These are phyloP conservation scores for Synanthedon myopaeformis DNA, from an alignment of 2,888 invertebrate species.

Conservation along the genomic window DNA sequence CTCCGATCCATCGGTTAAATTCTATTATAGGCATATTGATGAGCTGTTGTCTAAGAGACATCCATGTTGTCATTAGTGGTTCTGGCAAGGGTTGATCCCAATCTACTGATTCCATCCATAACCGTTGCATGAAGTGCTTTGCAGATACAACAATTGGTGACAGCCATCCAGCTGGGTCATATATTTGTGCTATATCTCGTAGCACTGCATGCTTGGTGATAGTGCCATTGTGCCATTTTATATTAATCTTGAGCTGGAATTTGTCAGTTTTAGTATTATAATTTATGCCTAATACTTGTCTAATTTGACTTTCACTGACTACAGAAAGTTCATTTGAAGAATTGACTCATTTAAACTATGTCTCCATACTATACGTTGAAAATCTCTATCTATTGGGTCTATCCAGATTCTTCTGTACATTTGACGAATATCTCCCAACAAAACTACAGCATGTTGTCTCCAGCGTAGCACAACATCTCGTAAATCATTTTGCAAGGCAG, in stretches of 20 bases:
- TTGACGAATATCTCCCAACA: not conserved
- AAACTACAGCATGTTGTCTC: not conserved
- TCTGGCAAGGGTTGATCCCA: not conserved
- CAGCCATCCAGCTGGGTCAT: conserved; percentile 11
- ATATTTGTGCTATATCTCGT: conserved; percentile 8
- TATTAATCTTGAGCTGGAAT: not conserved
- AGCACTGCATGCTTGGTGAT: conserved; percentile 8
- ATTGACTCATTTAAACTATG: not conserved
- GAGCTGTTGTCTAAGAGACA: not conserved
- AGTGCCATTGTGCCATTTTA: too few species aligned
- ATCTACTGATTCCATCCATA: not conserved
- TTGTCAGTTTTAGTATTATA: not conserved
- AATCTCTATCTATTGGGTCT: not conserved
- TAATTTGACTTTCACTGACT: not conserved
- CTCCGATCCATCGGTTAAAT: not conserved
- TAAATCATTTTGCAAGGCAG: not conserved
- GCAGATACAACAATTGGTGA: conserved; percentile 7
- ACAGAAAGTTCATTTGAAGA: not conserved
- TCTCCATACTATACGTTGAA: not conserved
- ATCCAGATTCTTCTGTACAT: not conserved
- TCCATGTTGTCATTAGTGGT: not conserved
- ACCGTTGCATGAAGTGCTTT: conserved; percentile 9
- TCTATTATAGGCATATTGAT: not conserved
- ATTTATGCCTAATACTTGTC: not conserved
- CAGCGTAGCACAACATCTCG: not conserved